Evolutionary conservation across 2,113 vertebrate genomes (phyloP).

Genomic region (Tragelaphus strepsiceros): DNA sequence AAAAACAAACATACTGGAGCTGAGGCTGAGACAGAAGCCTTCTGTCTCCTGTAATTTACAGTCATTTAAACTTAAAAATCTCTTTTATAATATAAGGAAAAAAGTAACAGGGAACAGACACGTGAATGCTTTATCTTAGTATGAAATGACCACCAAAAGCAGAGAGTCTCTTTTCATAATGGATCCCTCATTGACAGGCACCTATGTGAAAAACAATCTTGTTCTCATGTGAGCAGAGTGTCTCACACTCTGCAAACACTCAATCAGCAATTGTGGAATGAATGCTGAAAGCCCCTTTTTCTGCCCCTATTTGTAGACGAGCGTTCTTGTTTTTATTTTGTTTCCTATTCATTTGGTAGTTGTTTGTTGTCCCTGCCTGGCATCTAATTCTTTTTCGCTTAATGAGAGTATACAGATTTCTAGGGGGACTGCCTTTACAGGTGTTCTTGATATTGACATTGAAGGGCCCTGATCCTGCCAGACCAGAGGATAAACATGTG

Average conservation of each 20-base stretch:
- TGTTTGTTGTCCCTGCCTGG: not conserved
- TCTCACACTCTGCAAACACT: slow-evolving; percentile 23
- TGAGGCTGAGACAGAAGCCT: not conserved
- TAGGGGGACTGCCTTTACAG: not conserved
- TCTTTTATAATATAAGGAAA: not conserved
- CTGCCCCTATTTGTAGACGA: slow-evolving; percentile 29
- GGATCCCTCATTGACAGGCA: not conserved
- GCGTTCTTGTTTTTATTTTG: slow-evolving; percentile 52
- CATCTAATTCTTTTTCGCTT: not conserved
- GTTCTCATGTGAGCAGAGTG: slow-evolving; percentile 17
- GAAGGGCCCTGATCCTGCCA: not conserved
- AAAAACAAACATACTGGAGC: not conserved
- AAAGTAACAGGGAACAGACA: not conserved
- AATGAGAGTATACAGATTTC: not conserved
- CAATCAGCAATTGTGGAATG: slow-evolving; percentile 59
- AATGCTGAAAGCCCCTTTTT: slow-evolving; percentile 56
- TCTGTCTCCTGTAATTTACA: not conserved
- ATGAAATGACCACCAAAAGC: slow-evolving; percentile 49
- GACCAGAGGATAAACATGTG: not conserved
- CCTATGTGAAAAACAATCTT: not conserved
- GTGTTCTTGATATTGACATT: too few relatives aligned
- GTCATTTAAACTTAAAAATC: not conserved
- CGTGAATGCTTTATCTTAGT: not conserved
- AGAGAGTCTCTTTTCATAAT: slow-evolving; percentile 37
- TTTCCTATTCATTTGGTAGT: slow-evolving; percentile 14